Conservation (phyloP, 2,888 invertebrate genomes). For the Trissoscelio sp. region DNA sequence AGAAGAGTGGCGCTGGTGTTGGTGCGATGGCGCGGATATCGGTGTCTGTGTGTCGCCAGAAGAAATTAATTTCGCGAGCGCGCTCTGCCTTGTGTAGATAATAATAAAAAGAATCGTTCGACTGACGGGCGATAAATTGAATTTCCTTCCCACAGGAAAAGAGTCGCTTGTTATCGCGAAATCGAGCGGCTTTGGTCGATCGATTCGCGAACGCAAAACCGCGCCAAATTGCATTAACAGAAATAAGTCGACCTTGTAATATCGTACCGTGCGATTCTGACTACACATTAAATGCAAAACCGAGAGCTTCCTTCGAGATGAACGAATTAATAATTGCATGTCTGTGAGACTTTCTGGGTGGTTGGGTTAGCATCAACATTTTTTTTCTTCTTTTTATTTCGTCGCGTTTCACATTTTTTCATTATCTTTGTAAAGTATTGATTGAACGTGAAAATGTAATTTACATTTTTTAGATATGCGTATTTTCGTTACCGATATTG, state of each 20-base stretch:
- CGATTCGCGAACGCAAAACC: conserved; percentile 33
- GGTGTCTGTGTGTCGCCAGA: conserved; percentile 26
- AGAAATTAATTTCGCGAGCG: conserved; percentile 46
- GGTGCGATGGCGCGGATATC: not conserved
- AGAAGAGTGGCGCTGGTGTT: not conserved
- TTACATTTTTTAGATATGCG: not conserved
- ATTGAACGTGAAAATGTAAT: not conserved
- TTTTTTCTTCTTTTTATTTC: not conserved
- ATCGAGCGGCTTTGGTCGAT: conserved; percentile 24
- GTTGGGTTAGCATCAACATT: no score
- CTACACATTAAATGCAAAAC: conserved; percentile 7
- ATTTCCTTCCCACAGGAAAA: conserved; percentile 48
- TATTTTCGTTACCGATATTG: no score
- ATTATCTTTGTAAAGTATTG: no score
- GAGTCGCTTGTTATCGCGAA: conserved; percentile 48
- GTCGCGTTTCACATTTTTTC: no score
- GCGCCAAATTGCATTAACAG: conserved; percentile 30
- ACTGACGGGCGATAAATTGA: conserved; percentile 49
- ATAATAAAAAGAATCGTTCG: conserved; percentile 49
- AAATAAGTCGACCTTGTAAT: conserved; percentile 29
- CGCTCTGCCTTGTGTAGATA: conserved; percentile 28
- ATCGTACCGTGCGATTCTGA: not conserved
- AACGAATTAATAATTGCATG: conserved; percentile 1
- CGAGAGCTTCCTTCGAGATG: conserved; percentile 1
- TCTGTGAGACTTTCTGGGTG: no score